phyloP scores from a whole-genome alignment of 2,113 vertebrate genomes.

The Vireo altiloquus region DNA sequence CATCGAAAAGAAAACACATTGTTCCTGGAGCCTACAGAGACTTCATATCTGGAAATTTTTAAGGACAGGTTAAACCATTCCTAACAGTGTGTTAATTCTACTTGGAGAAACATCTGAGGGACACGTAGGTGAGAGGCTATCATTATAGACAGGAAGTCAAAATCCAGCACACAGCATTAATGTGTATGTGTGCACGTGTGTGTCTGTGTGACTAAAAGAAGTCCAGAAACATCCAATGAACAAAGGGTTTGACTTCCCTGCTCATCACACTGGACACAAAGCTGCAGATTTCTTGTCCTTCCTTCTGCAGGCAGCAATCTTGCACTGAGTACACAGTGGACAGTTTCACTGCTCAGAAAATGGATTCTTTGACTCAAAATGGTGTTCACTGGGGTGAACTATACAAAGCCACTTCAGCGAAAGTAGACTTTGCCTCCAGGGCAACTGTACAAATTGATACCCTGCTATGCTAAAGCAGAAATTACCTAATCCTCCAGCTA shows the following conservation, averaged over 20 bases:
- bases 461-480: neutral
- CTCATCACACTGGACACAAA: neutral
- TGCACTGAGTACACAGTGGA: neutral
- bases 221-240: neutral
- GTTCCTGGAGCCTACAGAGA: neutral
- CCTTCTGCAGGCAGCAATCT: neutral
- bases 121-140: rapidly evolving
- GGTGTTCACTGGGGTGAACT: neutral
- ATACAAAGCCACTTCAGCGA: neutral
- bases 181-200: neutral
- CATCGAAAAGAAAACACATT: neutral
- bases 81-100: neutral
- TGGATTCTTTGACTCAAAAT: neutral
- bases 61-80: neutral
- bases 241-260: neutral
- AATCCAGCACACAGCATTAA: neutral
- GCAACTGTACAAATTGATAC: neutral
- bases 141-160: neutral
- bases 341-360: neutral
- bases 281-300: neutral
- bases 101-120: neutral
- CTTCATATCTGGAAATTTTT: neutral
- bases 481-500: neutral
- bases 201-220: neutral
- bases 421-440: neutral